Evolutionary conservation across 2,888 invertebrate genomes (phyloP), one percentile per base, ranked within the genome.

Genomic region (Torymus auratus): DNA sequence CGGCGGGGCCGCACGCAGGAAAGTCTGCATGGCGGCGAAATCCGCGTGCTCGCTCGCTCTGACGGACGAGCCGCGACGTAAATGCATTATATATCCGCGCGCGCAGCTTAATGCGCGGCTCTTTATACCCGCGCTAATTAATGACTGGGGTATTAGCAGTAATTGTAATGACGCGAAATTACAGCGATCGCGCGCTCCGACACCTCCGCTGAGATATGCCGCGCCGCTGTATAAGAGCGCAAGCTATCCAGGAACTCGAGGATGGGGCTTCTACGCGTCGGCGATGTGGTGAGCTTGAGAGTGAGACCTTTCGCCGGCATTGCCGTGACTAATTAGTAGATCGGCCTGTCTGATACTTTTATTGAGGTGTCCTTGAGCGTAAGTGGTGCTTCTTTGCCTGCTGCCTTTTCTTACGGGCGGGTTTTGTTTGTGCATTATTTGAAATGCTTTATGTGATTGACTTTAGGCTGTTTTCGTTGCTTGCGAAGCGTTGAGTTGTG

Each of bases 141-240:
- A 90, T 90, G 87, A 82, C 86, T 82, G 86, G 15, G 87, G 86
- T 88, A 90, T 90, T 90, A 90, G 86, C 87, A 87, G 86, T 89
- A 90, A 90, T 90, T 89, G 87, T 89, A 89, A 90, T 89, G 88
- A 89, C 87, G 86, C 86, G 87, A 88, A 90, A 84, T 87, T 87
- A 86, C 84, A 83, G 86, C 87, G 87, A 88, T 89, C 87, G 86
- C 84, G 86, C 87, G 88, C 88, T 87, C 85, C 86, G 84, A 87
- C 88, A 86, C 87, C 86, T 68, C 23, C 55, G 7, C 41, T 41
- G 41, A 41, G 41, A 41, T 14, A 7, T 23, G 23, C 7, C 52
- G 53, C 56, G 20, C 64, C 12, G 64, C 41, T 10, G 41, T 41
- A 7, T 41, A 41, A 41, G 7, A 41, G 14, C 23, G 23, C 23